phyloP scores from a whole-genome alignment of 2,888 invertebrate species.

The Ischnura elegans region DNA sequence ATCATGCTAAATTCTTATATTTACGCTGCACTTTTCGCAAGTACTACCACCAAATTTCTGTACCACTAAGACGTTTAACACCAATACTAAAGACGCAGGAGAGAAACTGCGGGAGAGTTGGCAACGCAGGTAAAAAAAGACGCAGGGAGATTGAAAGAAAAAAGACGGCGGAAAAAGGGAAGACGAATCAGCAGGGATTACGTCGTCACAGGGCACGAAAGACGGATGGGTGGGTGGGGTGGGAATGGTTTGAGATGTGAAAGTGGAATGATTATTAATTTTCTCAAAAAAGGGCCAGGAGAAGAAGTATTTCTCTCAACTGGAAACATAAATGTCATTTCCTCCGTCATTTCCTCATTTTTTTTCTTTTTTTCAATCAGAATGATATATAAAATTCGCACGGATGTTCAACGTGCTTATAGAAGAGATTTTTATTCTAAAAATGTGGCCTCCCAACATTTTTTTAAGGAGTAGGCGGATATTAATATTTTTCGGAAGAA shows the following conservation, averaged over 20 bases:
- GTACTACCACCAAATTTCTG: no score
- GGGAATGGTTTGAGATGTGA: not conserved
- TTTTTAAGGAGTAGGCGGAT: not conserved
- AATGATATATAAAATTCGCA: not conserved
- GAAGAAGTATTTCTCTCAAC: not conserved
- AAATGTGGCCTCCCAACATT: not conserved
- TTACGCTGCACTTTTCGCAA: no score
- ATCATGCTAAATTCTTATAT: no score
- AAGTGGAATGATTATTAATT: slow-evolving; percentile 43
- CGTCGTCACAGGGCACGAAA: slow-evolving; percentile 37
- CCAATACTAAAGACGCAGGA: not conserved
- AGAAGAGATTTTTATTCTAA: not conserved
- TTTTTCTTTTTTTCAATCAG: slow-evolving; percentile 12
- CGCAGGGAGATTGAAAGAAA: not conserved
- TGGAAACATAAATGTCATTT: slow-evolving; percentile 42
- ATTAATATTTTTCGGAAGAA: not conserved
- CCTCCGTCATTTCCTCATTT: not conserved
- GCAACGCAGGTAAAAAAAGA: no score
- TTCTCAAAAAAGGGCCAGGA: slow-evolving; percentile 24
- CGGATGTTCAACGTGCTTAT: not conserved
- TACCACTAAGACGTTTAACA: no score
- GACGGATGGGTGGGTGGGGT: not conserved
- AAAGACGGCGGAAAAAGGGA: not conserved
- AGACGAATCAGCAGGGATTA: slow-evolving; percentile 49
- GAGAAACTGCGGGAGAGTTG: not conserved